Evolutionary conservation across 2,888 invertebrate genomes (phyloP).

Genomic region (Dorcus hopei): DNA sequence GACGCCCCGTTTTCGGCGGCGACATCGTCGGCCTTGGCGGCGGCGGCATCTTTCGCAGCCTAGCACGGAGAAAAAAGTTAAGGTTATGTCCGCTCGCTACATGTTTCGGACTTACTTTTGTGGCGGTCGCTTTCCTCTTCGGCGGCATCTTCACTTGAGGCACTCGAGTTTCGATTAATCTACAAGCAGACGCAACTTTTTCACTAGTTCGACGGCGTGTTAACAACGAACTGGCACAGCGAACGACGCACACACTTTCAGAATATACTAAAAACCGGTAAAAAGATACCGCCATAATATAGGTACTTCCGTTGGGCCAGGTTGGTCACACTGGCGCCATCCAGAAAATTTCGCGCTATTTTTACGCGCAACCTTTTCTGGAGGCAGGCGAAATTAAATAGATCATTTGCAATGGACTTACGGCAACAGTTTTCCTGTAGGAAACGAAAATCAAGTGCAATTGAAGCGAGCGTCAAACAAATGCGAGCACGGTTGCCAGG

Average conservation of each 20-base stretch:
- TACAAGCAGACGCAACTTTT: too few species aligned
- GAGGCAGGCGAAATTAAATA: too few species aligned
- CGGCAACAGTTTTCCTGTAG: too few species aligned
- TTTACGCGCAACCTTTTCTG: not conserved
- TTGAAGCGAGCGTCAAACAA: too few species aligned
- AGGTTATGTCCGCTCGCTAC: not conserved
- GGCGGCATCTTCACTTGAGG: constrained; percentile 20
- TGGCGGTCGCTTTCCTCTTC: constrained; percentile 18
- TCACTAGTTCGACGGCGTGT: not conserved
- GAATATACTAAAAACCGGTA: constrained; percentile 3
- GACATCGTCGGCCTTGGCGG: constrained; percentile 1
- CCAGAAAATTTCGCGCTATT: constrained; percentile 1
- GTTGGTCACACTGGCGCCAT: not conserved
- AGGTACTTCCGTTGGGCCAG: not conserved
- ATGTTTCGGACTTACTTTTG: constrained; percentile 16
- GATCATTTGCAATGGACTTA: too few species aligned
- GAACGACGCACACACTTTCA: not conserved
- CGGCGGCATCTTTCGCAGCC: not conserved
- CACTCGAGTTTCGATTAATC: too few species aligned
- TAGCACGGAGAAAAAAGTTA: not conserved
- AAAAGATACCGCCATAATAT: constrained; percentile 15
- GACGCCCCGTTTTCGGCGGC: not conserved
- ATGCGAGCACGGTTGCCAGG: too few species aligned
- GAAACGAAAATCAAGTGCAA: too few species aligned
- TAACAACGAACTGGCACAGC: not conserved